Base-by-base conservation (phyloP, 2,113 vertebrate species). In the Falcunculus frontatus region DNA sequence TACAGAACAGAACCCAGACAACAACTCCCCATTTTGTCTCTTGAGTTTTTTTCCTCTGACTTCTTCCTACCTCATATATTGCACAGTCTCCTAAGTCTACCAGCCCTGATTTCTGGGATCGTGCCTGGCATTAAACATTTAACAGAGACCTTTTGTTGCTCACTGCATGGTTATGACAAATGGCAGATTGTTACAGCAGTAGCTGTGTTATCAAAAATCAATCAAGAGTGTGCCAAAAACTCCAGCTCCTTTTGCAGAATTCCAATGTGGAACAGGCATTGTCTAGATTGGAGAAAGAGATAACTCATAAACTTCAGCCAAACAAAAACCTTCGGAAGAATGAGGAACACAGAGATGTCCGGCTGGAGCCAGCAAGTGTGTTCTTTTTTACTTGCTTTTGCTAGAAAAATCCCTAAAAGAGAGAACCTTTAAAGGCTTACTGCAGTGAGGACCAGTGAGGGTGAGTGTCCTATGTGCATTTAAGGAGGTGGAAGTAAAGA, bases 91-190 rank as follows among this genome's bases (percentile, higher is more conserved):
- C 21, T 74, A 55, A 39, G 72, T 77, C 76, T 74, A 52, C 22
- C 83, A 90, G 83, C 35, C 77, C 60, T 60, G 55, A 65, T 60
- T 94, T 42, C 55, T 93, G 86, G 47, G 68, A 59, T 39, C 1
- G 3, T 79, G 86, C 29, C 76, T 90, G 47, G 50, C 30, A 81
- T 75, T 77, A 81, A 83, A 74, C 15, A 89, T 41, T 67, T 77
- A 90, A 96, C 86, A 95, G 83, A 95, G 80, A 67, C 60, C 86
- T 90, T 93, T 92, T 95, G 92, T 95, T 93, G 60, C 76, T 90
- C 65, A 35, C 79, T 59, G 55, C 57, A 84, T 21, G 42, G 35
- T 70, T 67, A n/a, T 55, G 76, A 96, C 68, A 95, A 95, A 92
- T n/a, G 52, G 68, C 47, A 95, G 83, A 93, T 70, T 97, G 95